phyloP scores from a whole-genome alignment of 2,888 invertebrate genomes.

The Sphinx pinastri region DNA sequence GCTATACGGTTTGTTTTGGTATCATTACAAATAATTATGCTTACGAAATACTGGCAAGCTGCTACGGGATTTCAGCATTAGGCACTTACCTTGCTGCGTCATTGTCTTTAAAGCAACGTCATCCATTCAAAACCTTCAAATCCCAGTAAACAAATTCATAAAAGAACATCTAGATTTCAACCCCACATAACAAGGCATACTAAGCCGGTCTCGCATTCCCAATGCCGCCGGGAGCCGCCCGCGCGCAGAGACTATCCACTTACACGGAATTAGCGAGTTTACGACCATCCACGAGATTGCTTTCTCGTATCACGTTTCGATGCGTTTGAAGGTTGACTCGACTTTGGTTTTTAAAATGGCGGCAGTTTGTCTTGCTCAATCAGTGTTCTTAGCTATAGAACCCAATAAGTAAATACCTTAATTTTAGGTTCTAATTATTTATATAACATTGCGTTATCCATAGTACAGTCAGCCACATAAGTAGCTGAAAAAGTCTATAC shows the following conservation, averaged over 20 bases:
- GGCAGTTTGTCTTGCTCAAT: background rate
- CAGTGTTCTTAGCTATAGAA: no score
- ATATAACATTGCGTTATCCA: no score
- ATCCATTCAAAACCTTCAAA: no score
- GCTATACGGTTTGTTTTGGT: no score
- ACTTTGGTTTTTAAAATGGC: background rate
- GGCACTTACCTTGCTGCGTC: background rate
- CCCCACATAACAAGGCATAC: background rate
- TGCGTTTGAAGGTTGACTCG: background rate
- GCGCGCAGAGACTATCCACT: slow-evolving; percentile 11
- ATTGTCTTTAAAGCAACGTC: no score
- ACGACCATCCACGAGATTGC: slow-evolving; percentile 17
- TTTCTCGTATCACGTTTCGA: slow-evolving; percentile 6
- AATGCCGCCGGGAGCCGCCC: background rate
- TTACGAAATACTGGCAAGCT: no score
- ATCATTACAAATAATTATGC: no score
- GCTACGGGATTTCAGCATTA: background rate
- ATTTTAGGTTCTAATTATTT: no score
- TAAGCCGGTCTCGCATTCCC: background rate
- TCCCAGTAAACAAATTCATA: no score
- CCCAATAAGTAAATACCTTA: no score
- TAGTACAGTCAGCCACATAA: no score
- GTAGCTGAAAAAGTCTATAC: no score
- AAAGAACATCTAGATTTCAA: background rate
- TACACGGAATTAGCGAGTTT: slow-evolving; percentile 22